These are phyloP conservation scores for Macrosteles quadrilineatus DNA, from an alignment of 1,140 invertebrate species.

Conservation along the genomic window DNA sequence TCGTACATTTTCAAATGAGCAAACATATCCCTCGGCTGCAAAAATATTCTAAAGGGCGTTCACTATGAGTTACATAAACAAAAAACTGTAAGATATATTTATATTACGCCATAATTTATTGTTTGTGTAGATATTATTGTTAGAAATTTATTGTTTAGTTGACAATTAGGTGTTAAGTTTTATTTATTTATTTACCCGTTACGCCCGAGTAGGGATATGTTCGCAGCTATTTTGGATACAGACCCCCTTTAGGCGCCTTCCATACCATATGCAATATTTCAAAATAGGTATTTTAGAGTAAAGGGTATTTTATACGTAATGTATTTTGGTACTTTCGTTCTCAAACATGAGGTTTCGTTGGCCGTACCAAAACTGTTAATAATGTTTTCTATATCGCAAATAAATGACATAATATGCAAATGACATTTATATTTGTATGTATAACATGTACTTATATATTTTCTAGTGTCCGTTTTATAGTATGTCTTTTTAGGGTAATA, in stretches of 20 bases:
- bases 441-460: constrained; percentile 40
- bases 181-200: constrained; percentile 3
- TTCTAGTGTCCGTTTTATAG: constrained; percentile 27
- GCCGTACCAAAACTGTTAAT: constrained; percentile 8
- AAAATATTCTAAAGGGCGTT: not conserved
- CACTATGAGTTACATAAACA: not conserved
- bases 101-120: too few relatives aligned
- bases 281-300: constrained; percentile 41
- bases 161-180: not conserved
- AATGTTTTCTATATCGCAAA: constrained; percentile 27
- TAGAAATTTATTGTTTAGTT: not conserved
- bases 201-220: constrained; percentile 11
- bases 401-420: constrained; percentile 38
- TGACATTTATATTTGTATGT: constrained; percentile 34
- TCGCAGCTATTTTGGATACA: constrained; percentile 20
- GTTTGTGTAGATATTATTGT: not conserved
- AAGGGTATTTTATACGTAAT: constrained; percentile 43
- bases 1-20: constrained; percentile 17
- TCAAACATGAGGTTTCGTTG: constrained; percentile 9
- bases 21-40: not conserved
- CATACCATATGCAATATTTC: constrained; percentile 16
- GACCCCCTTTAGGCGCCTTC: constrained; percentile 14
- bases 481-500: constrained; percentile 36
- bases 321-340: constrained; percentile 39
- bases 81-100: too few relatives aligned